These are phyloP conservation scores for Nipponacmea schrenckii DNA, from an alignment of 2,888 invertebrate species.

Conservation along the genomic window DNA sequence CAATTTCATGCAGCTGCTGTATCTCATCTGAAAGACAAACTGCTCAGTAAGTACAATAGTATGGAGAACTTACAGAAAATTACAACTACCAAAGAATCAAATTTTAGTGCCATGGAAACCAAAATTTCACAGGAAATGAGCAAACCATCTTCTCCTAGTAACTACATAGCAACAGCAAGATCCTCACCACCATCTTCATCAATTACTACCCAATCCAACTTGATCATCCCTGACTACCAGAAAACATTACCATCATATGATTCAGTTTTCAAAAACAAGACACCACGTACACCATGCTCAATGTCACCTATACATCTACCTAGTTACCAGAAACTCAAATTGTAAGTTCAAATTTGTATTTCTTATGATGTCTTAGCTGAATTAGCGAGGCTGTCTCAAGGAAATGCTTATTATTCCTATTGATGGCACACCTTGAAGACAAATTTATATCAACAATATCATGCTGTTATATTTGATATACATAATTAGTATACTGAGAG, in stretches of 20 bases:
- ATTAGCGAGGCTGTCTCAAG: too few relatives aligned
- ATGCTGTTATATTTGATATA: too few relatives aligned
- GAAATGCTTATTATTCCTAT: too few relatives aligned
- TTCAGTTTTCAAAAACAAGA: neutral
- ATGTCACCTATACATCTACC: too few relatives aligned
- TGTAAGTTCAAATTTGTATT: too few relatives aligned
- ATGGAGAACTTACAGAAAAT: slow-evolving; percentile 48
- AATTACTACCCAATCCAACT: neutral
- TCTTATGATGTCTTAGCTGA: too few relatives aligned
- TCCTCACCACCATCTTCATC: neutral
- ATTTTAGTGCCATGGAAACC: neutral
- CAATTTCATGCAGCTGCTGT: slow-evolving; percentile 45
- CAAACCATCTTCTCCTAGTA: neutral
- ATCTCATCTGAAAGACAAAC: slow-evolving; percentile 54
- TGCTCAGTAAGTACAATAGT: slow-evolving; percentile 52
- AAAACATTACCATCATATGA: neutral
- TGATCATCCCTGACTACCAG: neutral
- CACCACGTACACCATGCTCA: too few relatives aligned
- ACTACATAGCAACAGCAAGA: neutral
- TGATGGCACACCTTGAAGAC: too few relatives aligned
- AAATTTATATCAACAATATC: too few relatives aligned
- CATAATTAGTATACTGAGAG: too few relatives aligned
- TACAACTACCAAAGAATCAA: slow-evolving; percentile 10
- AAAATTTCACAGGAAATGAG: neutral
- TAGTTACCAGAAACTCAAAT: too few relatives aligned